These are phyloP conservation scores for Heterodera carotae DNA, from an alignment of 1,140 invertebrate genomes.

Conservation along the genomic window DNA sequence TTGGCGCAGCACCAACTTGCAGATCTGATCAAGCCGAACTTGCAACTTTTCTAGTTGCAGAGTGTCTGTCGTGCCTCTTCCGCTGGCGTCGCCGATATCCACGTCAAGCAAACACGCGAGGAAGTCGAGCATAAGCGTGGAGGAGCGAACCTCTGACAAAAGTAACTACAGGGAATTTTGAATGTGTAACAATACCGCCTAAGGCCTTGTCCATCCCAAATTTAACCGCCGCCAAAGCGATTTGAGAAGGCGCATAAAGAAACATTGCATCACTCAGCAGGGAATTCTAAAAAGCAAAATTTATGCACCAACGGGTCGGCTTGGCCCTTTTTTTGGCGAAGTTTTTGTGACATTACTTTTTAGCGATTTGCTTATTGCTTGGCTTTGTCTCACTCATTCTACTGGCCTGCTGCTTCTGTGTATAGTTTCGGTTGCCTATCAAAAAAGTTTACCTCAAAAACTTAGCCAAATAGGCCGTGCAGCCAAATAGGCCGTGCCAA, in stretches of 20 bases:
- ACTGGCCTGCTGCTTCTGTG: no score
- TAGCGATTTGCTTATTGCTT: no score
- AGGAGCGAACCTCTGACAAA: slow-evolving; percentile 26
- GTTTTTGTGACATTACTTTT: no score
- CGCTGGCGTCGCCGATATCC: slow-evolving; percentile 11
- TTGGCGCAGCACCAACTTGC: slow-evolving; percentile 38
- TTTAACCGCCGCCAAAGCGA: slow-evolving; percentile 60
- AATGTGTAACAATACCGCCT: slow-evolving; percentile 7
- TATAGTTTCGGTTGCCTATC: no score
- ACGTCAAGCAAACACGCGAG: slow-evolving; percentile 45
- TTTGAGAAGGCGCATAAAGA: slow-evolving; percentile 61
- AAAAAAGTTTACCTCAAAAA: no score
- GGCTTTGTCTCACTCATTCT: no score
- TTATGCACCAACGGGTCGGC: no score
- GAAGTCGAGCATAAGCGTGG: slow-evolving; percentile 45
- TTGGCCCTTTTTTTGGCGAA: no score
- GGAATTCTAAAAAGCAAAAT: slow-evolving; percentile 40
- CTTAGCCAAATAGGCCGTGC: no score
- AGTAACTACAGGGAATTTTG: neutral
- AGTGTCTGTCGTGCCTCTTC: slow-evolving; percentile 26
- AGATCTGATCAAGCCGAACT: slow-evolving; percentile 42
- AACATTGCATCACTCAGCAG: slow-evolving; percentile 59
- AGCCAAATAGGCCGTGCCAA: no score
- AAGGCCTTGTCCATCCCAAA: slow-evolving; percentile 54
- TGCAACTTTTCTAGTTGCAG: slow-evolving; percentile 44